phyloP scores from a whole-genome alignment of 1,140 invertebrate species.

The Camponotus pennsylvanicus region DNA sequence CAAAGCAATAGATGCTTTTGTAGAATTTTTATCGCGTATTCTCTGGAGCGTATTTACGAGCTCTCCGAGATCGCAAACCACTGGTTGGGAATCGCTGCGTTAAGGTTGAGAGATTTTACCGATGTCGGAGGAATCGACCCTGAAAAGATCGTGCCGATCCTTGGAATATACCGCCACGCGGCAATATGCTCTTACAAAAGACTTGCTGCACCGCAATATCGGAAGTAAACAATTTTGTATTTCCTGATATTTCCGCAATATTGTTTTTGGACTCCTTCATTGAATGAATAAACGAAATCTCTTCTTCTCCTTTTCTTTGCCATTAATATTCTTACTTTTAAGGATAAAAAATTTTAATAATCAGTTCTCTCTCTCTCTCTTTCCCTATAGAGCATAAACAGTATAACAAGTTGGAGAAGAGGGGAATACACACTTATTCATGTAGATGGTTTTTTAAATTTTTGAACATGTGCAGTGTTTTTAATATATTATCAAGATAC shows the following conservation, averaged over 20 bases:
- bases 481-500: background rate
- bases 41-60: background rate
- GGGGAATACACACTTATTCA: background rate
- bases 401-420: background rate
- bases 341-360: background rate
- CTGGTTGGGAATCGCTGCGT: background rate
- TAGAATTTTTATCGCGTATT: background rate
- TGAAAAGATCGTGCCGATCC: constrained; percentile 1
- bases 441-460: background rate
- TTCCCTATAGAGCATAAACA: too few species aligned
- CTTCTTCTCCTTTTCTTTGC: background rate
- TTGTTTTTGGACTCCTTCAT: background rate
- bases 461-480: background rate
- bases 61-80: background rate
- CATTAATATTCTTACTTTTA: background rate
- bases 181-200: constrained; percentile 1
- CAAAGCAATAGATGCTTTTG: background rate
- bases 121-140: background rate
- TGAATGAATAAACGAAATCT: background rate
- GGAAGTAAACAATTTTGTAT: constrained; percentile 31
- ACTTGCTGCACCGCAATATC: background rate
- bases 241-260: background rate
- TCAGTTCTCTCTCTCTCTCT: background rate
- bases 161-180: background rate
- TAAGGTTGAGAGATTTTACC: constrained; percentile 27